These are phyloP conservation scores for Anticlea derivata DNA, from an alignment of 2,888 invertebrate genomes.

Conservation along the genomic window DNA sequence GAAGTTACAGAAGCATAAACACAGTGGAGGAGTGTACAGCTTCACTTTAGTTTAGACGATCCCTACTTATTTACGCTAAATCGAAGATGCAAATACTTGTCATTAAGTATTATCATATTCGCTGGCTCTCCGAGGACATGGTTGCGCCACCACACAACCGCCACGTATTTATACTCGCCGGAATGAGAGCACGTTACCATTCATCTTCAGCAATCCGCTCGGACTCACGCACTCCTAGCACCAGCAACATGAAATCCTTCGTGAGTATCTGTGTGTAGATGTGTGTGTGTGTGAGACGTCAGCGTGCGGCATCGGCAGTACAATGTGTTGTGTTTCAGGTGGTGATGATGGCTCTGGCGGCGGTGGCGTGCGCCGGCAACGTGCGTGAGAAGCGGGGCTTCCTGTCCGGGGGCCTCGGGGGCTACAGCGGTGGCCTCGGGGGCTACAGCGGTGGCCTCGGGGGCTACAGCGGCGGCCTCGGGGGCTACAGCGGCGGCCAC, in stretches of 20 bases:
- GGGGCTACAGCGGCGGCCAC: slow-evolving; percentile 28
- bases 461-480: slow-evolving; percentile 20
- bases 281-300: neutral
- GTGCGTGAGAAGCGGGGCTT: slow-evolving; percentile 38
- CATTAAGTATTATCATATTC: neutral
- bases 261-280: slow-evolving; percentile 43
- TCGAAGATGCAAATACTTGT: too few relatives aligned
- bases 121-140: slow-evolving; percentile 16
- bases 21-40: too few relatives aligned
- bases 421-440: slow-evolving; percentile 25
- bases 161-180: slow-evolving; percentile 16
- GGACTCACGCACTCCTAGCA: slow-evolving; percentile 5
- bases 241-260: slow-evolving; percentile 50
- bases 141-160: slow-evolving; percentile 23
- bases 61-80: too few relatives aligned
- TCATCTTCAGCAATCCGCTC: slow-evolving; percentile 13
- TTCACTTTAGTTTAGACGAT: too few relatives aligned
- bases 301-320: neutral
- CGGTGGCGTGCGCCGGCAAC: slow-evolving; percentile 35
- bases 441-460: slow-evolving; percentile 15
- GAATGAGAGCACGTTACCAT: slow-evolving; percentile 14
- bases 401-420: slow-evolving; percentile 24
- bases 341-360: slow-evolving; percentile 36
- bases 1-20: too few relatives aligned
- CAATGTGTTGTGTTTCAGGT: slow-evolving; percentile 29